Evolutionary conservation across 2,797 vertebrate species (phyloP).

Genomic region (Chrosomus eos): DNA sequence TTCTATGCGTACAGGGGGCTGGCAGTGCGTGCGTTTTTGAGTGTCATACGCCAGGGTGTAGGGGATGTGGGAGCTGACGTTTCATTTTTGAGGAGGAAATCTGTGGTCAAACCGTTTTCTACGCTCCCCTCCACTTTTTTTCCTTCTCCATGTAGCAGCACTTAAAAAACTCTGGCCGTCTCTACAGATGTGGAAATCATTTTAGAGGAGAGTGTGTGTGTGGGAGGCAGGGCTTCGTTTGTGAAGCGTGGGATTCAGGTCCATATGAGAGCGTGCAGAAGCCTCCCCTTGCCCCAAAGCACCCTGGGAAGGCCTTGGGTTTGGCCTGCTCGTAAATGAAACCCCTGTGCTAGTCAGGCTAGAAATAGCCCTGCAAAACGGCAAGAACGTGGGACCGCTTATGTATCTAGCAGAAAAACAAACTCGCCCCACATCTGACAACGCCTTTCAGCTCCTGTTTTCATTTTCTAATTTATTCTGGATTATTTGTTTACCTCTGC

Average conservation of each 20-base stretch:
- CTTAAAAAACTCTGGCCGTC: conserved; percentile 61
- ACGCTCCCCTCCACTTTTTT: conserved; percentile 76
- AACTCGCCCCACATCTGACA: conserved; percentile 49
- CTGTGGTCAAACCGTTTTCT: conserved; percentile 89
- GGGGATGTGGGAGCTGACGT: conserved; percentile 78
- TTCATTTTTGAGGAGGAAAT: conserved; percentile 86
- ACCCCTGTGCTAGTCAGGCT: conserved; percentile 61
- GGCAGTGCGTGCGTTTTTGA: conserved; percentile 30
- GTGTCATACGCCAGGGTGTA: conserved; percentile 60
- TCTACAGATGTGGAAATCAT: conserved; percentile 68
- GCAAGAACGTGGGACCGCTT: conserved; percentile 52
- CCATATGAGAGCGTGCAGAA: conserved; percentile 41
- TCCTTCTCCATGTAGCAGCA: conserved; percentile 70
- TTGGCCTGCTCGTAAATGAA: conserved; percentile 63
- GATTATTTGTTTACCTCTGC: conserved; percentile 54
- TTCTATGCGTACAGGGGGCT: conserved; percentile 13
- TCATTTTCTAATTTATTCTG: conserved; percentile 51
- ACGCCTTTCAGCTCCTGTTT: conserved; percentile 43
- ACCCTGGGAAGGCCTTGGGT: conserved; percentile 60
- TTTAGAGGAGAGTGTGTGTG: conserved; percentile 43
- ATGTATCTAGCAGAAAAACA: conserved; percentile 59
- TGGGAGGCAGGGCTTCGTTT: conserved; percentile 43
- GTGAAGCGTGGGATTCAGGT: conserved; percentile 54
- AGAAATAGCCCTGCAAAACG: conserved; percentile 62
- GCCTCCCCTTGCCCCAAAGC: conserved; percentile 54